phyloP scores from a whole-genome alignment of 2,797 vertebrate species.

The Halcyon smyrnensis region DNA sequence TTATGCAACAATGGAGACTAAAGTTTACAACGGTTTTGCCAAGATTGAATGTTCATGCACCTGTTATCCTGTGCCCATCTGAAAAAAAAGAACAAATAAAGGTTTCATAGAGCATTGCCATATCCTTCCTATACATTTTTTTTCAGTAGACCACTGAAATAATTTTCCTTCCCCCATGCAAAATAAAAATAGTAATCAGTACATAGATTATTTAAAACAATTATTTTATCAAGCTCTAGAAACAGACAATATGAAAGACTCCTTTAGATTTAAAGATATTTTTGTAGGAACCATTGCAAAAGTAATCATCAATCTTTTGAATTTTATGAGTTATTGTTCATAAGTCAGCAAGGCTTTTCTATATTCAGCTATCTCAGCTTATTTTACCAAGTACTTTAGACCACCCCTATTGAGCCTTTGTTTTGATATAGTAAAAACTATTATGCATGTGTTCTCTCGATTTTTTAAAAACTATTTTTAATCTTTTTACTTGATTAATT shows the following conservation, averaged over 20 bases:
- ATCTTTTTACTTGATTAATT: not conserved
- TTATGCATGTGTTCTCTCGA: not conserved
- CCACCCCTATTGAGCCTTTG: rapidly evolving
- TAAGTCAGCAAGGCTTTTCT: not conserved
- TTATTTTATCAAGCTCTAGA: not conserved
- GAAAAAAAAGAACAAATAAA: not conserved
- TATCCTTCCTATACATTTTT: not conserved
- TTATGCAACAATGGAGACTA: not conserved
- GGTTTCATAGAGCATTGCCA: not conserved
- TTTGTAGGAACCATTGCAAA: not conserved
- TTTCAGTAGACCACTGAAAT: not conserved
- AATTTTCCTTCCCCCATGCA: not conserved
- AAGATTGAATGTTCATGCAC: not conserved
- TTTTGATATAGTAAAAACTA: not conserved
- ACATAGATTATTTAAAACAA: not conserved
- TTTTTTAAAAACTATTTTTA: not conserved
- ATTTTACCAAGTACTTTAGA: not conserved
- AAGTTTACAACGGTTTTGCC: not conserved
- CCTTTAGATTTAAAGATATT: not conserved
- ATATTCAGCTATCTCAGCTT: not conserved
- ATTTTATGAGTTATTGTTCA: not conserved
- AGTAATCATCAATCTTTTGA: not conserved
- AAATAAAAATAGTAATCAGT: not conserved
- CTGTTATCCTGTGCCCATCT: not conserved
- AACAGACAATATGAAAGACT: not conserved